A percentile compares a stretch with the other conserved stretches of the same genome.
These are phyloP conservation scores for Marmota monax DNA, from an alignment of 2,113 vertebrate species.

Conservation along the genomic window DNA sequence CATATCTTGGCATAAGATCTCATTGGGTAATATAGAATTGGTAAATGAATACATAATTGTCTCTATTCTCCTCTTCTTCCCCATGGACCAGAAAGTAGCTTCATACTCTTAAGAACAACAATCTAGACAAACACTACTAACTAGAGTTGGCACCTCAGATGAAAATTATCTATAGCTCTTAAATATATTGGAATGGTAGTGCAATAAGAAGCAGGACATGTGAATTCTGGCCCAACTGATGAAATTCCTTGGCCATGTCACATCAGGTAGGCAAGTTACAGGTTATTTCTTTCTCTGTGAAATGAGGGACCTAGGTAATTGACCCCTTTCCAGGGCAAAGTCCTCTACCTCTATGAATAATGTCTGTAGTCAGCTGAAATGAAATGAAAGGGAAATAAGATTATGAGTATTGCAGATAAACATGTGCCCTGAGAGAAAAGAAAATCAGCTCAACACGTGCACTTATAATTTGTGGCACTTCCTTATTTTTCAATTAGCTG, in stretches of 20 bases:
- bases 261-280: background rate
- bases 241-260: background rate
- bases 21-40: background rate
- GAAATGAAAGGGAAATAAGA: background rate
- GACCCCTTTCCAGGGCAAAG: background rate
- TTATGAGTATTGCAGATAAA: background rate
- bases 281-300: background rate
- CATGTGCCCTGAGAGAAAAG: background rate
- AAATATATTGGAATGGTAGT: background rate
- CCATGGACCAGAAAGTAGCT: background rate
- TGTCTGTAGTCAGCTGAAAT: background rate
- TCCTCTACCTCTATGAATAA: background rate
- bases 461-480: background rate
- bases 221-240: background rate
- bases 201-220: background rate
- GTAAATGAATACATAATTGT: background rate
- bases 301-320: background rate
- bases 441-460: background rate
- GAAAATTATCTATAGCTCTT: background rate
- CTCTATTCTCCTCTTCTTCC: background rate
- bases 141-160: background rate
- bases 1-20: background rate
- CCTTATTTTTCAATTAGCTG: constrained; percentile 14
- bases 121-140: background rate
- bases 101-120: constrained; percentile 18